These are phyloP conservation scores for Andrena hattorfiana DNA, from an alignment of 2,888 invertebrate genomes.

Conservation along the genomic window DNA sequence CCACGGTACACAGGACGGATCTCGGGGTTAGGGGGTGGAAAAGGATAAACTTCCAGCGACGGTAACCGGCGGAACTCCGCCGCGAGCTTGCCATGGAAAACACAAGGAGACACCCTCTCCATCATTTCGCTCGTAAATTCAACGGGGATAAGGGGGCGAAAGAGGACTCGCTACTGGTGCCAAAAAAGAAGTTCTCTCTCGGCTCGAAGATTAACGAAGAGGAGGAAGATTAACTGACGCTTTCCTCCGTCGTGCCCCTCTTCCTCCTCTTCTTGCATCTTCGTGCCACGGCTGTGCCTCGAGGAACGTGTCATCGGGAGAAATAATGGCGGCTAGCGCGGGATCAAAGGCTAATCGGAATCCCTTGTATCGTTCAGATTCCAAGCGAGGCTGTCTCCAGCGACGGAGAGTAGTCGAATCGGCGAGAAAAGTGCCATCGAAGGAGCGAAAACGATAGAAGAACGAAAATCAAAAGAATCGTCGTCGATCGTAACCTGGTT, in stretches of 20 bases:
- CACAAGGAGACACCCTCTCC: slow-evolving; percentile 72
- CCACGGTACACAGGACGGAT: background rate
- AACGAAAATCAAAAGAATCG: slow-evolving; percentile 1
- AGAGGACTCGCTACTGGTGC: slow-evolving; percentile 56
- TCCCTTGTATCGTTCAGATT: slow-evolving; percentile 49
- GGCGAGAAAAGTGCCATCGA: background rate
- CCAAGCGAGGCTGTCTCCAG: background rate
- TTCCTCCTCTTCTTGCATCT: slow-evolving; percentile 29
- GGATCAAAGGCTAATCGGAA: slow-evolving; percentile 61
- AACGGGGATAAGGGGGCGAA: slow-evolving; percentile 56
- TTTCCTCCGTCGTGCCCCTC: slow-evolving; percentile 7
- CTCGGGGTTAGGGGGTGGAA: slow-evolving; percentile 7
- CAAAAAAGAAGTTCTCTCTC: slow-evolving; percentile 73
- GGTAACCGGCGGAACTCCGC: slow-evolving; percentile 45
- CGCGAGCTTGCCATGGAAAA: slow-evolving; percentile 58
- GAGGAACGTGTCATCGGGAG: slow-evolving; percentile 51
- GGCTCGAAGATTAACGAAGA: slow-evolving; percentile 78
- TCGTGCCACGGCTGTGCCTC: slow-evolving; percentile 1
- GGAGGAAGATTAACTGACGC: slow-evolving; percentile 68
- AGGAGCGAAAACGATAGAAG: background rate
- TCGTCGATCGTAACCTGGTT: background rate
- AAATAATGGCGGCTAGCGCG: slow-evolving; percentile 49
- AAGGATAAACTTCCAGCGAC: slow-evolving; percentile 41
- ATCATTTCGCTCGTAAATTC: slow-evolving; percentile 77
- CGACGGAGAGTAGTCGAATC: background rate